Base-by-base conservation (phyloP, 2,888 invertebrate species). In the Drosophila bunnanda region DNA sequence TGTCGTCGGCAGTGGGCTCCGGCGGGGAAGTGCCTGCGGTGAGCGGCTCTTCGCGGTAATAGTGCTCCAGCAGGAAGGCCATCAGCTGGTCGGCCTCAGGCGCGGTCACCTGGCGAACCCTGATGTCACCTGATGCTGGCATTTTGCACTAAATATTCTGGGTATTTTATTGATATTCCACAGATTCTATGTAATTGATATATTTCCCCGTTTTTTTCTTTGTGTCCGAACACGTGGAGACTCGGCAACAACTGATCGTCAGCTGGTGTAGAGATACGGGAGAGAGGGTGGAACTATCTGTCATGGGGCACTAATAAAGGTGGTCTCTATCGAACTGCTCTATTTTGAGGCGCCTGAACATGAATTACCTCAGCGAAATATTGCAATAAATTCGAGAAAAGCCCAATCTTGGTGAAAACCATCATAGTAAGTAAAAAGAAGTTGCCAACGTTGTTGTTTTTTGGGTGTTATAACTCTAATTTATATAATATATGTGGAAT, bases 1-100 rank as follows among this genome's bases (percentile, higher is more conserved):
- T 83, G 71, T 92, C 92, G 13, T 77, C 86, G 3, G 73, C 67
- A 12, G 84, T 84, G 4, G 89, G 91, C 20, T 87, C 78, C 5
- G 75, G 75, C 0, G 91, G 91, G 5, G 78, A 76, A 36, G 78
- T 85, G 30, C 90, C 91, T 0, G 71, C 64, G 4, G 90, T 91
- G 7, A 92, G 58, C 4, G 92, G 92, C 44, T 92, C 92, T 25
- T 92, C 92, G 0, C 58, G 78, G 41, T 91, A 92, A 48, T 89
- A 92, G 62, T 91, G 81, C 8, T 50, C 41, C 15, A 83, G 85
- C 2, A 92, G 77, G 28, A 92, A 91, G 12, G 88, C 60, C 32
- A 92, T 70, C 4, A 92, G 60, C 4, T 76, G 53, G 28, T 83
- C 71, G n/a, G 70, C 48, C n/a, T 92, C 90, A 1, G 74, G 41